A percentile compares a stretch with the other conserved stretches of the same genome.
phyloP scores from a whole-genome alignment of 1,140 invertebrate species.

The Linepithema humile region DNA sequence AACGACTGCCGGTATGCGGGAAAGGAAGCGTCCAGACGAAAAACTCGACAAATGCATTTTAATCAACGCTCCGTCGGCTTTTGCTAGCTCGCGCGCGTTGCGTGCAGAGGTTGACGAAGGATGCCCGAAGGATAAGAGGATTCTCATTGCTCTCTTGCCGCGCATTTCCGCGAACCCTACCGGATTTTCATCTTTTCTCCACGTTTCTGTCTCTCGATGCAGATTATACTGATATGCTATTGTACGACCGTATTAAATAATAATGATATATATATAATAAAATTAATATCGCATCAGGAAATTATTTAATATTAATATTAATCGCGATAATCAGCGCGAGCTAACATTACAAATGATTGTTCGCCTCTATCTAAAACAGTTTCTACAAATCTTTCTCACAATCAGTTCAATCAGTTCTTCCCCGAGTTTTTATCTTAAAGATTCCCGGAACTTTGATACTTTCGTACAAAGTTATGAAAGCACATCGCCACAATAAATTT shows the following conservation, averaged over 20 bases:
- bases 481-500: slow-evolving; percentile 19
- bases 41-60: slow-evolving; percentile 72
- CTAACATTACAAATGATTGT: not conserved
- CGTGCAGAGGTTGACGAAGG: not conserved
- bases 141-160: slow-evolving; percentile 16
- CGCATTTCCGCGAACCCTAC: not conserved
- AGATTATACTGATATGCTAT: not conserved
- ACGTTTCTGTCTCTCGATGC: not conserved
- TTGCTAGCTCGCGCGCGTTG: not conserved
- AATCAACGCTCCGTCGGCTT: slow-evolving; percentile 64
- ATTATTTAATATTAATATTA: not conserved
- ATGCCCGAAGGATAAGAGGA: slow-evolving; percentile 31
- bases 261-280: not conserved
- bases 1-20: not conserved
- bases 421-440: not conserved
- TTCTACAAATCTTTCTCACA: too few relatives aligned
- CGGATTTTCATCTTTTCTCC: slow-evolving; percentile 37
- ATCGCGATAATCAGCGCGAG: not conserved
- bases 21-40: slow-evolving; percentile 58
- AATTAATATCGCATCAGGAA: not conserved
- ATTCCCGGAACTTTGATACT: not conserved
- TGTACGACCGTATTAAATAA: not conserved
- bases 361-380: not conserved
- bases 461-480: not conserved
- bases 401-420: not conserved